Conservation (phyloP, 2,888 invertebrate species). For the Epistrophella euchroma region DNA sequence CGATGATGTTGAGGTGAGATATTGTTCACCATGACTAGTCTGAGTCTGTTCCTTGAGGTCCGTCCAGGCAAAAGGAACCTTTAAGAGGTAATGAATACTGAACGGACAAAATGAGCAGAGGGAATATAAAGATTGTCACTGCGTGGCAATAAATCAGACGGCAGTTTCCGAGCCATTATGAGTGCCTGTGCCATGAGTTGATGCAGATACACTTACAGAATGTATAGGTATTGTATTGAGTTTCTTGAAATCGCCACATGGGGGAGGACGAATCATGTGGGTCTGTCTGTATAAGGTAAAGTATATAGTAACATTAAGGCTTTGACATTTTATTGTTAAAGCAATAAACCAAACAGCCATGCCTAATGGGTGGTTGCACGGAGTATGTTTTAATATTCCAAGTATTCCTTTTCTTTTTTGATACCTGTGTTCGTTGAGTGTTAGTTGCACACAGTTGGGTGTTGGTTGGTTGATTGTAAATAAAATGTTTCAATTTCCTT, state of each 20-base stretch:
- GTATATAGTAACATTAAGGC: slow-evolving; percentile 2
- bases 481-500: slow-evolving; percentile 68
- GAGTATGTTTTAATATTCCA: slow-evolving; percentile 64
- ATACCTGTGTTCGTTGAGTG: slow-evolving; percentile 55
- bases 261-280: slow-evolving; percentile 66
- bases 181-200: slow-evolving; percentile 22
- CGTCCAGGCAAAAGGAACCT: slow-evolving; percentile 8
- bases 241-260: slow-evolving; percentile 69
- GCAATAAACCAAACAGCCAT: slow-evolving; percentile 69
- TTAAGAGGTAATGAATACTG: slow-evolving; percentile 67
- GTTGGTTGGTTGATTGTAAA: slow-evolving; percentile 23
- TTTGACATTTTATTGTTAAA: slow-evolving; percentile 67
- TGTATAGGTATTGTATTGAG: slow-evolving; percentile 53
- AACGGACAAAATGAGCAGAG: slow-evolving; percentile 66
- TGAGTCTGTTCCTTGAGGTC: not conserved
- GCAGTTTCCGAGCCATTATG: slow-evolving; percentile 63
- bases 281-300: slow-evolving; percentile 1
- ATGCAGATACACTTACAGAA: not conserved
- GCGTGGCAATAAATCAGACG: slow-evolving; percentile 70
- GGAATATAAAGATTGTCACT: slow-evolving; percentile 72
- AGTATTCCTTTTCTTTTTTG: slow-evolving; percentile 36
- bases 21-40: slow-evolving; percentile 60
- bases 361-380: slow-evolving; percentile 73
- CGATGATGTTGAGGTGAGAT: slow-evolving; percentile 64
- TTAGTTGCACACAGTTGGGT: slow-evolving; percentile 58